A percentile compares a stretch with the other conserved stretches of the same genome.
Evolutionary conservation across 2,113 vertebrate genomes (phyloP).

Genomic region (Pampusana beccarii): DNA sequence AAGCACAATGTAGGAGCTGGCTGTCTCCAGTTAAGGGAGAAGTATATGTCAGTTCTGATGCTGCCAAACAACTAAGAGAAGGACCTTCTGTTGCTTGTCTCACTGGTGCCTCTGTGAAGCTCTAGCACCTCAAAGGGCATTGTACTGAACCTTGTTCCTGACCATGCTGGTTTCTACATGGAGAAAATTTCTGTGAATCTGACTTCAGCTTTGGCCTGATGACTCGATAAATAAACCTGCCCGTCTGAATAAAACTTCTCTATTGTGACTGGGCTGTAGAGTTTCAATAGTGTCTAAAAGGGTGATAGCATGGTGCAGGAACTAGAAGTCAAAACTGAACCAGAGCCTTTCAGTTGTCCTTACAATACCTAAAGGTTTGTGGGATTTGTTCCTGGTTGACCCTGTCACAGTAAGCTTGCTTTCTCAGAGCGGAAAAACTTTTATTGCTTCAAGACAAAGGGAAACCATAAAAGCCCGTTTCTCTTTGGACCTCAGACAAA

Average conservation of each 20-base stretch:
- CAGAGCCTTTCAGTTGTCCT: neutral
- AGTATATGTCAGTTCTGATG: neutral
- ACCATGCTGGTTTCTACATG: neutral
- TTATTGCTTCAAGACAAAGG: neutral
- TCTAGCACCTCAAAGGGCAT: neutral
- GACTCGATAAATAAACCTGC: neutral
- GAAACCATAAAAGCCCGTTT: neutral
- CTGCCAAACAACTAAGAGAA: neutral
- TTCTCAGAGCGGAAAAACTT: neutral
- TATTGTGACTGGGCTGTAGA: neutral
- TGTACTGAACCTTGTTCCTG: neutral
- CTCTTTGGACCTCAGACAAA: neutral
- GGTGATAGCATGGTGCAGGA: neutral
- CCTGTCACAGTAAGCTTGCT: neutral
- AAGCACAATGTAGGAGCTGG: neutral
- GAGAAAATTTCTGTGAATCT: neutral
- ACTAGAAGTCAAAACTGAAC: neutral
- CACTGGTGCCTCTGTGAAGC: neutral
- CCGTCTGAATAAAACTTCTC: neutral
- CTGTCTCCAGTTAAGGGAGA: neutral
- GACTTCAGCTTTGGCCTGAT: neutral
- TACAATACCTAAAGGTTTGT: neutral
- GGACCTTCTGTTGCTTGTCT: neutral
- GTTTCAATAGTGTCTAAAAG: neutral
- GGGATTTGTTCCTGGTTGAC: neutral